phyloP scores from a whole-genome alignment of 2,797 vertebrate species.

The Hydrolagus colliei region DNA sequence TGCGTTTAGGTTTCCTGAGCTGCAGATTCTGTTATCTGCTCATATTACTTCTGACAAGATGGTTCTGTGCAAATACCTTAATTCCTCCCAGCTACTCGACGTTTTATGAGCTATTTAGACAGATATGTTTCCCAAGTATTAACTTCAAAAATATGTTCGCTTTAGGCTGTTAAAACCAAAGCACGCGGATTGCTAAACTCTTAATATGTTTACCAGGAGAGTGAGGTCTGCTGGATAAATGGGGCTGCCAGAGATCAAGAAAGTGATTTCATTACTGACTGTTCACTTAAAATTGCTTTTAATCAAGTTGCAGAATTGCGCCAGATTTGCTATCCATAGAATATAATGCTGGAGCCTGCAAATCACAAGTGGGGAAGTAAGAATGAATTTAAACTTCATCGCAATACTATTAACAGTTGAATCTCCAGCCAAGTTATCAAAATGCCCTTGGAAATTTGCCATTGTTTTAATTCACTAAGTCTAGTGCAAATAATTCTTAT shows the following conservation, averaged over 20 bases:
- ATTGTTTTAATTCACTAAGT: neutral
- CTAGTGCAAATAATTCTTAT: neutral
- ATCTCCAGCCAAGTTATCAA: neutral
- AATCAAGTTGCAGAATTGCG: neutral
- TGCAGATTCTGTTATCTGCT: slow-evolving; percentile 22
- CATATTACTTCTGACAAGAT: slow-evolving; percentile 8
- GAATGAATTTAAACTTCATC: neutral
- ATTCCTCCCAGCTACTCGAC: neutral
- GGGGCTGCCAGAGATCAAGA: neutral
- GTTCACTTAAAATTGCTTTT: neutral
- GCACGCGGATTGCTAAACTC: neutral
- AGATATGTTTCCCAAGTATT: neutral
- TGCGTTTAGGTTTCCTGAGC: neutral
- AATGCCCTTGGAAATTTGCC: neutral
- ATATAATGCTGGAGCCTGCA: neutral
- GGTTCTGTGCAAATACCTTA: neutral
- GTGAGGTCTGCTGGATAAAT: too few relatives aligned
- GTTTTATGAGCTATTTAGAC: neutral
- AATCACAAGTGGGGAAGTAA: neutral
- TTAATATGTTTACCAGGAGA: neutral
- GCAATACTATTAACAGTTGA: neutral
- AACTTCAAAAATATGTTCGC: neutral
- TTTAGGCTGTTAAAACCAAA: neutral
- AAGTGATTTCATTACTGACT: neutral
- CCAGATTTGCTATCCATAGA: too few relatives aligned